Percentiles rank a stretch among this genome's conserved stretches.
Conservation (phyloP, 2,797 vertebrate genomes). For the Nyctibius grandis region DNA sequence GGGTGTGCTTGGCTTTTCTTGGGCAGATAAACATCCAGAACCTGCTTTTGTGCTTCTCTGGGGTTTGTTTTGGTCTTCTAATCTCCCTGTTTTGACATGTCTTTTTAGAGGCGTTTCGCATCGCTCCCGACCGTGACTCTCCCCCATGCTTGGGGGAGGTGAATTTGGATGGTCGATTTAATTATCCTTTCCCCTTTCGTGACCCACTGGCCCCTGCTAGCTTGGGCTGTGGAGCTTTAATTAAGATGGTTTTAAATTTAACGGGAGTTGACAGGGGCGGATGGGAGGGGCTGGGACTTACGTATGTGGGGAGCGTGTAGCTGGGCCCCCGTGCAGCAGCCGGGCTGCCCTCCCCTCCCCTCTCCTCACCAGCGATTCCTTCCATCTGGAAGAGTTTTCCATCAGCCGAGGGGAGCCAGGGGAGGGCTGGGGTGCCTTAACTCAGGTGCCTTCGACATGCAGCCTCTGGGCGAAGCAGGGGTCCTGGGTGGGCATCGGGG, state of each 20-base stretch:
- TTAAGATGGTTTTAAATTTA: conserved; percentile 49
- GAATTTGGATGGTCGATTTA: conserved; percentile 41
- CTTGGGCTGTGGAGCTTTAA: conserved; percentile 36
- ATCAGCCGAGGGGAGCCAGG: not conserved
- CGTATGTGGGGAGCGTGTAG: not conserved
- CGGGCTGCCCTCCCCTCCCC: not conserved
- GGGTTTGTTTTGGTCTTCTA: not conserved
- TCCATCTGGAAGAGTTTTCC: not conserved
- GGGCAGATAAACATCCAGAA: not conserved
- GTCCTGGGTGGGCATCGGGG: not conserved
- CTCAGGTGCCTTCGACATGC: not conserved
- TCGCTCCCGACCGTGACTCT: not conserved
- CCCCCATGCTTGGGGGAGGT: not conserved
- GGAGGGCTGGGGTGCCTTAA: not conserved
- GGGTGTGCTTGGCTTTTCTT: not conserved
- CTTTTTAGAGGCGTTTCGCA: not conserved
- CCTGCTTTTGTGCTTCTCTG: not conserved
- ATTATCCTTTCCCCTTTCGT: conserved; percentile 29
- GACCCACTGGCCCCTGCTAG: not conserved
- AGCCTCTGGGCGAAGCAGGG: not conserved
- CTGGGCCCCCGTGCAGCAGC: not conserved
- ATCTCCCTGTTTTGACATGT: not conserved
- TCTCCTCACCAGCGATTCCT: not conserved
- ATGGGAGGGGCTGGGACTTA: not conserved
- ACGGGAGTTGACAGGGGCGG: not conserved